Percentiles rank a stretch among this genome's conserved stretches.
Conservation (phyloP, 2,888 invertebrate genomes). For the Cheilosia pagana region DNA sequence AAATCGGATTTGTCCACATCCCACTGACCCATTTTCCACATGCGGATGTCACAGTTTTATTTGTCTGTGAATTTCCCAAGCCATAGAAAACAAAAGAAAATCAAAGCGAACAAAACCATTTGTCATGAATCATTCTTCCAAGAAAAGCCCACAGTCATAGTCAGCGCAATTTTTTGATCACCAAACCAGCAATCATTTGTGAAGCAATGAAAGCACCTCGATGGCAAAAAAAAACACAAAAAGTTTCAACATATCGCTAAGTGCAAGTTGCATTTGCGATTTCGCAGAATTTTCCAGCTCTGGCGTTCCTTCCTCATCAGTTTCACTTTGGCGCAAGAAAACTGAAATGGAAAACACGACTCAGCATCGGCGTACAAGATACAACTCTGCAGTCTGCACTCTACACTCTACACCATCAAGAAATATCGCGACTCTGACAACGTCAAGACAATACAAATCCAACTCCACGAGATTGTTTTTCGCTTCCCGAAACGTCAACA, state of each 20-base stretch:
- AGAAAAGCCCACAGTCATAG: slow-evolving; percentile 40
- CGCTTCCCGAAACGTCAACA: slow-evolving; percentile 74
- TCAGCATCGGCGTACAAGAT: slow-evolving; percentile 20
- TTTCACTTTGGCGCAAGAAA: not conserved
- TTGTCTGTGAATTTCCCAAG: slow-evolving; percentile 58
- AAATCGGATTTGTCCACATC: slow-evolving; percentile 34
- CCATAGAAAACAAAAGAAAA: slow-evolving; percentile 24
- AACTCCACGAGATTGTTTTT: slow-evolving; percentile 29
- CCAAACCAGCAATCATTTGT: slow-evolving; percentile 58
- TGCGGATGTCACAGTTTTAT: slow-evolving; percentile 59
- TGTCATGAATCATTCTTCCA: slow-evolving; percentile 42
- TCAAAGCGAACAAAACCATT: not conserved
- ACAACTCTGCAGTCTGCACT: slow-evolving; percentile 10
- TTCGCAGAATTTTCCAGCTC: slow-evolving; percentile 36
- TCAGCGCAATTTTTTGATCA: slow-evolving; percentile 22
- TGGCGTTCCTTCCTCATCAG: not conserved
- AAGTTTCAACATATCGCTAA: slow-evolving; percentile 49
- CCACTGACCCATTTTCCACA: slow-evolving; percentile 69
- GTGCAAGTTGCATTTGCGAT: slow-evolving; percentile 45
- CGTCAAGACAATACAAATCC: not conserved
- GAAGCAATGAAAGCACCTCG: slow-evolving; percentile 43
- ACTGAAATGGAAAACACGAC: slow-evolving; percentile 8
- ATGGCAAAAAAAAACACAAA: slow-evolving; percentile 23
- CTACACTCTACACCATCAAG: not conserved
- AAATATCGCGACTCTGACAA: not conserved